Evolutionary conservation across 2,113 vertebrate genomes (phyloP), one percentile per base, ranked within the genome.

Genomic region (Mustelus asterias): DNA sequence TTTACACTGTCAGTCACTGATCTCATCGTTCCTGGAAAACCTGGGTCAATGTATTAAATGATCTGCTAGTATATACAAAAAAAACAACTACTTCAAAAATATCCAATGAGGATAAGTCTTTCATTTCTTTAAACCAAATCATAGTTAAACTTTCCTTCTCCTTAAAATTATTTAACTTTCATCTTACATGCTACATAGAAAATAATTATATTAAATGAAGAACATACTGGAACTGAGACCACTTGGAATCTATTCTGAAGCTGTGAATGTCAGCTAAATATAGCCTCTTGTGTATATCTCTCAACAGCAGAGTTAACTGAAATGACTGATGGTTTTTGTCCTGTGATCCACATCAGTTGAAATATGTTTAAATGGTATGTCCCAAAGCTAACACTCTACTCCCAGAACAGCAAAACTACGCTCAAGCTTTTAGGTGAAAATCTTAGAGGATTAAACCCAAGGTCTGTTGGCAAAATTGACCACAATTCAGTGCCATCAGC

Each of bases 401-500:
- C 97, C 98, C 97, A 96, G 96, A 97, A 97, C 96, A 95, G 96
- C 95, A 96, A 85, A 97, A 97, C 97, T 96, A 96, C 97, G 97
- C 97, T 97, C 97, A 97, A 97, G 97, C 97, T 98, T 98, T 98
- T 98, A 98, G 0, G 96, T 96, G 96, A 96, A 96, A 97, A 97
- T 96, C 96, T 96, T 97, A 97, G 96, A 96, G 97, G 96, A 83
- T 95, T 96, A 88, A 88, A 85, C 96, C 96, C 67, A 96, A 97
- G 97, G 96, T 97, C 97, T 97, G 97, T 96, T 97, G 97, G 96
- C 96, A 96, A 97, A 97, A 96, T 96, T 97, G 97, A 97, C 97
- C 97, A 98, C 97, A 98, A 97, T 98, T 98, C 97, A 98, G 97
- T 97, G 97, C 96, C 98, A 98, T 96, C 97, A 98, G 97, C 97